Percentiles rank a stretch among this genome's conserved stretches.
phyloP scores from a whole-genome alignment of 2,113 vertebrate species.

The Gallinago undulata region DNA sequence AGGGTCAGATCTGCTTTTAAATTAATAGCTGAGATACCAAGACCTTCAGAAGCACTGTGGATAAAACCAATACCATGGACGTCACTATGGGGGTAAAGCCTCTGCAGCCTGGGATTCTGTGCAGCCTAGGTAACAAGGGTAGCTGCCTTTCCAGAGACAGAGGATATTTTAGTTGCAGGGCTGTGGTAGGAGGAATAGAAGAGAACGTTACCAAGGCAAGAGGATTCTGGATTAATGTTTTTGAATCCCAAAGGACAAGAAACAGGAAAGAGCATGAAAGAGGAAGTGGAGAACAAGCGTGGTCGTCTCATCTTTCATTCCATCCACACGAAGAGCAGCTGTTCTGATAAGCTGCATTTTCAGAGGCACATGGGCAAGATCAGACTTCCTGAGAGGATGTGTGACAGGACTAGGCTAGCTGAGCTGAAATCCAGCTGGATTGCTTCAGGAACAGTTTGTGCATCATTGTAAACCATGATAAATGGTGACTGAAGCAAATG shows the following conservation, averaged over 20 bases:
- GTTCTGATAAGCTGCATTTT: not conserved
- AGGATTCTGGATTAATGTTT: not conserved
- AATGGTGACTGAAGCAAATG: not conserved
- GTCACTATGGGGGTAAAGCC: accelerated
- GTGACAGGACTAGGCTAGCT: not conserved
- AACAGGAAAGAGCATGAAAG: not conserved
- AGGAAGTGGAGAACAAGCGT: not conserved
- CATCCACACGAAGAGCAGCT: not conserved
- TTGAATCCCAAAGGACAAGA: not conserved
- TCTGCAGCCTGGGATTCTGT: not conserved
- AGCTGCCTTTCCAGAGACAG: not conserved
- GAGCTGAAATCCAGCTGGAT: not conserved
- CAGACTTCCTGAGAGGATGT: not conserved
- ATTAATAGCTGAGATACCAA: not conserved
- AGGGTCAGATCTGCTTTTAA: not conserved
- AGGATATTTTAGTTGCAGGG: not conserved
- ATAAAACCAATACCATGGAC: not conserved
- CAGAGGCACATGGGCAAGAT: not conserved
- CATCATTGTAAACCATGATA: not conserved
- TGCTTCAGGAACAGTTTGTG: not conserved
- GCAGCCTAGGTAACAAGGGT: not conserved
- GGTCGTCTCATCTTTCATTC: not conserved
- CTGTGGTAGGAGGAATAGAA: not conserved
- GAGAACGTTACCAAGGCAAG: not conserved
- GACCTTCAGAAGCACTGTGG: not conserved